These are phyloP conservation scores for Ptilodon capucinus DNA, from an alignment of 2,888 invertebrate genomes.

Conservation along the genomic window DNA sequence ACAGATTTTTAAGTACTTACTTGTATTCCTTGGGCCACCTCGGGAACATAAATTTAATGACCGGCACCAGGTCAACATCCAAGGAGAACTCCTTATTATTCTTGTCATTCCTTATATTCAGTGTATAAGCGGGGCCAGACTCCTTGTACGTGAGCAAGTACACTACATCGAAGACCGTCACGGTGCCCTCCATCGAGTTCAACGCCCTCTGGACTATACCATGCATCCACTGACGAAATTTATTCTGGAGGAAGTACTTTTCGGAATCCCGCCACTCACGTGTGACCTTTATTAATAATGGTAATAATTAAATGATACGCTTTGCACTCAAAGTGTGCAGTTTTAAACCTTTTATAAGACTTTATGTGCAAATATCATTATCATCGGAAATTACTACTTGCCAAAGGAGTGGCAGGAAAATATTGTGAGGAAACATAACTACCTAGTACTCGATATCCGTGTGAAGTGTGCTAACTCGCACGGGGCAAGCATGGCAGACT, in stretches of 20 bases:
- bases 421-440: no score
- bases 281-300: constrained; percentile 30
- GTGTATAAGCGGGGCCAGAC: constrained; percentile 82
- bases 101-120: constrained; percentile 57
- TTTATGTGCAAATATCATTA: no score
- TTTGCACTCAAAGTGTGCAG: no score
- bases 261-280: constrained; percentile 68
- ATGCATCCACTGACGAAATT: constrained; percentile 81
- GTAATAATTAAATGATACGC: no score
- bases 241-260: constrained; percentile 71
- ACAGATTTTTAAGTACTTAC: constrained; percentile 33
- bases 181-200: constrained; percentile 54
- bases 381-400: no score
- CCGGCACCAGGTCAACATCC: constrained; percentile 80
- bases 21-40: constrained; percentile 67
- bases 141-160: constrained; percentile 62
- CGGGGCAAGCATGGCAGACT: no score
- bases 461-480: no score
- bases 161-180: constrained; percentile 47
- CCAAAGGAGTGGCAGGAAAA: no score
- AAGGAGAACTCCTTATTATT: constrained; percentile 51
- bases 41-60: constrained; percentile 68
- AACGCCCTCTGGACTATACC: constrained; percentile 68
- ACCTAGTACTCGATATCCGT: no score
- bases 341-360: no score